Evolutionary conservation across 92 coral and sea anemone species (phyloP).

Genomic region (Virgularia gustaviana): DNA sequence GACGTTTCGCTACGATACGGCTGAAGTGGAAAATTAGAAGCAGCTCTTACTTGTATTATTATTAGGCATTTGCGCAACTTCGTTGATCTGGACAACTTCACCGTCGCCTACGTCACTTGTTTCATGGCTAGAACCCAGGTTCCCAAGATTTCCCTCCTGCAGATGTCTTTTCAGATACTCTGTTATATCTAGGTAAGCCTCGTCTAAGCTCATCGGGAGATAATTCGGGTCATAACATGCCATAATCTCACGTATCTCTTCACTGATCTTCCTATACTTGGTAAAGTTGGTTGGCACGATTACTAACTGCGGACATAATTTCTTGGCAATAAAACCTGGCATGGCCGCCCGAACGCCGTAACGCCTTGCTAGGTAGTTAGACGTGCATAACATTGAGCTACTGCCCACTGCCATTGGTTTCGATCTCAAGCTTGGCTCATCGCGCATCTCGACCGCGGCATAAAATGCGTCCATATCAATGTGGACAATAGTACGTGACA

Average conservation of each 20-base stretch:
- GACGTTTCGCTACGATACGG: too few species aligned
- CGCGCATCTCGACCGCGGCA: conserved; percentile 96
- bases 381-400: conserved; percentile 83
- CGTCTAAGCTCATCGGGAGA: conserved; percentile 84
- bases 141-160: too few species aligned
- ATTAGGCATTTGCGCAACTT: too few species aligned
- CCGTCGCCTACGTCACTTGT: too few species aligned
- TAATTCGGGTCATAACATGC: conserved; percentile 79
- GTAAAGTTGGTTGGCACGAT: conserved; percentile 76
- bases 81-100: too few species aligned
- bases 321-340: conserved; percentile 99
- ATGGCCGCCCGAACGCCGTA: conserved; percentile 96
- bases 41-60: too few species aligned
- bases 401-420: conserved; percentile 98
- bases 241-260: conserved; percentile 66
- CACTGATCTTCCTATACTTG: conserved; percentile 74
- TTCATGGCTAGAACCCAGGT: too few species aligned
- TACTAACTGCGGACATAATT: conserved; percentile 80
- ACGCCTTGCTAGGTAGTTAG: conserved; percentile 88
- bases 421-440: conserved; percentile 72
- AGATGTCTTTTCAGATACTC: conserved; percentile 60
- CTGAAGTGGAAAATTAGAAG: too few species aligned
- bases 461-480: conserved; percentile 98
- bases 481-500: conserved; percentile 84
- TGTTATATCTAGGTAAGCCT: conserved; percentile 90